Conservation (phyloP, 2,113 vertebrate genomes). For the Erythrocercus mccallii region DNA sequence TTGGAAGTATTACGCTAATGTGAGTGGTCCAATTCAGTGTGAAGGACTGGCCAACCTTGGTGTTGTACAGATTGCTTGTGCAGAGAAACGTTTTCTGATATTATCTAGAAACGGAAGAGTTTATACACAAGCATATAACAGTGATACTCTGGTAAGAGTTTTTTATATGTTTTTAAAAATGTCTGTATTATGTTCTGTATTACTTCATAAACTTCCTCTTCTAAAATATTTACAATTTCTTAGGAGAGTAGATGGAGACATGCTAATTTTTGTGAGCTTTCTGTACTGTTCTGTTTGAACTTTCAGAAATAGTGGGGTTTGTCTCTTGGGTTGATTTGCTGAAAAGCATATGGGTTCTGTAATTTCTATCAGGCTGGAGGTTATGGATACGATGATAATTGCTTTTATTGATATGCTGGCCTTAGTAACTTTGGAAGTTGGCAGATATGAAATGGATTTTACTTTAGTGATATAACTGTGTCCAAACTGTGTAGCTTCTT, state of each 20-base stretch:
- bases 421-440: neutral
- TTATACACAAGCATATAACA: conserved; percentile 94
- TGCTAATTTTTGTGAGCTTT: neutral
- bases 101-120: conserved; percentile 89
- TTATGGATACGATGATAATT: neutral
- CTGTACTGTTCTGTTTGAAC: neutral
- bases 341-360: neutral
- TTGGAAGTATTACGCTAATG: conserved; percentile 94
- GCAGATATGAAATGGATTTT: neutral
- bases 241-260: neutral
- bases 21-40: conserved; percentile 92
- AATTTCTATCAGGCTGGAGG: neutral
- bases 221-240: neutral
- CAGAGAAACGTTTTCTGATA: conserved; percentile 94
- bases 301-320: neutral
- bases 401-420: neutral
- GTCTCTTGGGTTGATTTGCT: neutral
- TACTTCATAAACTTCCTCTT: neutral
- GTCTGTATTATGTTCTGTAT: neutral
- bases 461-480: neutral
- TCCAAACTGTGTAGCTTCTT: neutral
- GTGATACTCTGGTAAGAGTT: conserved; percentile 87
- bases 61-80: conserved; percentile 90
- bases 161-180: neutral
- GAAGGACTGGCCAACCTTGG: conserved; percentile 91